Base-by-base conservation (phyloP, 2,888 invertebrate genomes). In the Sturmia bella region DNA sequence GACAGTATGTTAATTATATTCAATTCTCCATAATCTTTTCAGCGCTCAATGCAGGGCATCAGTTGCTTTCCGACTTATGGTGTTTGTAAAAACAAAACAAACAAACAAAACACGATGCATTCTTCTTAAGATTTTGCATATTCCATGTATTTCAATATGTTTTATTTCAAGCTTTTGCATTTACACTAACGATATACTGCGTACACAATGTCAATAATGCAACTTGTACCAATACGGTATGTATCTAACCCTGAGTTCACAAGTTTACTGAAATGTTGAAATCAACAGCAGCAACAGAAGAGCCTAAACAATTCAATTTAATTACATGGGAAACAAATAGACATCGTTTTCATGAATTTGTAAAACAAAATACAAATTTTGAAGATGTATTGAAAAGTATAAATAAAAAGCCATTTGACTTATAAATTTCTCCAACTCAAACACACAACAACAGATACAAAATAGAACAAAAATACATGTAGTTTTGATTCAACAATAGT, bases 221-320 rank as follows among this genome's bases (percentile, higher is more conserved):
- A 24, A 27, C 15, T 27, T 37, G 37, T 37, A 11, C 15, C 56
- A 48, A 11, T 37, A n/a, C n/a, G n/a, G n/a, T n/a, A n/a, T n/a
- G n/a, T n/a, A 57, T 32, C 57, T 70, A 57, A 59, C 70, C 70
- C 57, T 19, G 24, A 59, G 70, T 48, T 59, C 48, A 59, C 57
- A 70, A 70, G 43, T 70, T 59, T 70, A 59, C 48, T 70, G 70
- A 70, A 48, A 59, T 70, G 57, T 59, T 48, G 37, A 59, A 59
- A 70, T 59, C 48, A 70, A 48, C 70, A 70, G 19, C 43, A 41
- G 32, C 56, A 69, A 48, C 11, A 59, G 39, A 17, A 64, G 39
- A 50, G 13, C 9, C 21, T 11, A 45, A 45, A 69, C 56, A 69
- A 57, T 70, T 59, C 48, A 59, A 59, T 57, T 70, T 37, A 70